Conservation (phyloP, 2,113 vertebrate species). For the Apaloderma vittatum region DNA sequence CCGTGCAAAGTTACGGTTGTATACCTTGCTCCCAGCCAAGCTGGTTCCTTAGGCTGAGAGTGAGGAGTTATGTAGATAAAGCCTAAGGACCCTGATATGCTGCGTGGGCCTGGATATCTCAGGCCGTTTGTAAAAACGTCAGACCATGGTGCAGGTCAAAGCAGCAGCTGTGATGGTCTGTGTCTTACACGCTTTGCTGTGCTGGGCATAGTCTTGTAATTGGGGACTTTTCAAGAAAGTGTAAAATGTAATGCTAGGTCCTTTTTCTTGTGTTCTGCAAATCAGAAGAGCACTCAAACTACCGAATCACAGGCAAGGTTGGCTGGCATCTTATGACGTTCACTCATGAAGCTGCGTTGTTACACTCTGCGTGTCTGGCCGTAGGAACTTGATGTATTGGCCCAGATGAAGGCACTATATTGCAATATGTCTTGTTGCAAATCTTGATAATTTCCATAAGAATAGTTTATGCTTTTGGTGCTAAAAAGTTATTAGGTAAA, state of each 20-base stretch:
- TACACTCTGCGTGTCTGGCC: accelerated
- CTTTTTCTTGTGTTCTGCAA: background rate
- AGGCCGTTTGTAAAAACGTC: background rate
- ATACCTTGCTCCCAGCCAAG: background rate
- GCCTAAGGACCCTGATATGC: background rate
- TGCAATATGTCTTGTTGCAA: background rate
- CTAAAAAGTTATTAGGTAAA: background rate
- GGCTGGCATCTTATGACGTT: background rate
- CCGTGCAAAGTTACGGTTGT: background rate
- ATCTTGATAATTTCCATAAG: background rate
- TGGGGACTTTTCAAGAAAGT: background rate
- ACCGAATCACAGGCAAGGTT: background rate
- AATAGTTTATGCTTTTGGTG: background rate
- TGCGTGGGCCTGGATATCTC: background rate
- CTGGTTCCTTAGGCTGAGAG: background rate
- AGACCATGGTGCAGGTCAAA: background rate
- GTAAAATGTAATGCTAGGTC: background rate
- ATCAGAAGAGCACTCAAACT: background rate
- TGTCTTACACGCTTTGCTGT: background rate
- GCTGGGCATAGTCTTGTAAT: background rate
- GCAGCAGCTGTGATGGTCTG: background rate
- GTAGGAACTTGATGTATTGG: background rate
- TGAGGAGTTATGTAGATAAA: background rate
- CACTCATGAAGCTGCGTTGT: background rate
- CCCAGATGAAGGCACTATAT: background rate